Evolutionary conservation across 1,140 invertebrate genomes (phyloP).

Genomic region (Listronotus bonariensis): DNA sequence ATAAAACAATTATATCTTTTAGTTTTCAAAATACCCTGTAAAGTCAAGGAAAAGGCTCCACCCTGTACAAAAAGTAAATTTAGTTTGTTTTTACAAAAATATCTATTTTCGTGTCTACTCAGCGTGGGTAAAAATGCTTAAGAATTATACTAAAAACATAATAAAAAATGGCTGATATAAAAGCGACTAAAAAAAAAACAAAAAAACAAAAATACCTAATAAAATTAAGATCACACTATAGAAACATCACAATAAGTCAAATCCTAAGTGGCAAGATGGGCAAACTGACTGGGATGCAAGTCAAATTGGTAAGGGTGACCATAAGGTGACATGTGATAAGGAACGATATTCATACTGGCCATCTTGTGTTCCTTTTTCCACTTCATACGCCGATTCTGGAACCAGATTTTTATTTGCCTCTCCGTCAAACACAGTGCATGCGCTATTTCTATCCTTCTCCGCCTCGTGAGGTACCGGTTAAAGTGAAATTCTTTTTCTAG

Average conservation of each 20-base stretch:
- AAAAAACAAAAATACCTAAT: conserved; percentile 33
- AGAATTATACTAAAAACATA: conserved; percentile 4
- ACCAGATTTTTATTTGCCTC: conserved; percentile 91
- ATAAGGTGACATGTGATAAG: conserved; percentile 90
- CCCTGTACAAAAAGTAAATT: no score
- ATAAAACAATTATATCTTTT: no score
- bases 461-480: conserved; percentile 93
- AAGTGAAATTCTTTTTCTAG: conserved; percentile 97
- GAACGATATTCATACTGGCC: conserved; percentile 94
- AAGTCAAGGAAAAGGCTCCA: no score
- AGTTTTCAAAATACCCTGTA: no score
- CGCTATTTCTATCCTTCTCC: conserved; percentile 89
- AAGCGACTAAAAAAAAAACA: conserved; percentile 27
- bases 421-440: conserved; percentile 87
- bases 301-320: conserved; percentile 86
- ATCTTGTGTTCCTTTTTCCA: conserved; percentile 99
- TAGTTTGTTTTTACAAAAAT: no score
- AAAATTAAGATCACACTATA: conserved; percentile 45
- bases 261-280: conserved; percentile 83
- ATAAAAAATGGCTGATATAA: neutral
- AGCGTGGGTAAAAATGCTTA: no score
- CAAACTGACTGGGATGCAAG: conserved; percentile 84
- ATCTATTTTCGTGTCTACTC: no score
- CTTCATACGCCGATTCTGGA: conserved; percentile 98
- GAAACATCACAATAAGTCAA: conserved; percentile 49